Evolutionary conservation across 2,113 vertebrate species (phyloP), one percentile per base, ranked within the genome.

Genomic region (Neofelis nebulosa): DNA sequence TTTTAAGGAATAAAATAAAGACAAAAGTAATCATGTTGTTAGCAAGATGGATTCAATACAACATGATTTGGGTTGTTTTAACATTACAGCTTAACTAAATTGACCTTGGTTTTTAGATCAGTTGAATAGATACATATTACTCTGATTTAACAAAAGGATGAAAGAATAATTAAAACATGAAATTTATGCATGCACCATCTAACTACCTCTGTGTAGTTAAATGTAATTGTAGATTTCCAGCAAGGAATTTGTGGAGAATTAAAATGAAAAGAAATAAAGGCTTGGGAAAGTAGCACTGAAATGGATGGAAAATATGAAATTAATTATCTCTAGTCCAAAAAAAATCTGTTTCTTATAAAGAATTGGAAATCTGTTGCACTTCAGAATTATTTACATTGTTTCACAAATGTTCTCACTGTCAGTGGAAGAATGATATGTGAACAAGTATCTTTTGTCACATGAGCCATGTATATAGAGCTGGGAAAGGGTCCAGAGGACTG

Each of bases 241-340:
- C 74, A 55, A 88, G 9, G 6, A 97, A 65, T 89, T 89, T 81
- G 48, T 83, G 52, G 48, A 95, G 89, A 95, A 96, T 74, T 91
- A 94, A 94, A 97, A 95, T 89, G 84, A 95, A 68, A 83, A 97
- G 82, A 84, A 52, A 97, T 89, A 94, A 95, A 96, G 15, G 1
- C 81, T 96, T 89, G 29, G 25, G 61, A 81, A 97, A 85, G 76
- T 50, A 97, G 36, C 68, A 63, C 55, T 52, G 92, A 48, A 92
- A 81, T 66, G 66, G 65, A 89, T 93, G 94, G 94, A 94, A 98
- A 94, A 88, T 95, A 89, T 88, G 79, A 97, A 97, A 78, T 96
- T 95, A 96, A 91, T 92, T 97, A 97, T 91, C 18, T 91, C 50
- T 76, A 81, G 41, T 95, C 71, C n/a, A 92, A 96, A 87, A 61